Percentiles rank a stretch among this genome's conserved stretches.
Evolutionary conservation across 2,113 vertebrate genomes (phyloP).

Genomic region (Hypocryptadius cinnamomeus): DNA sequence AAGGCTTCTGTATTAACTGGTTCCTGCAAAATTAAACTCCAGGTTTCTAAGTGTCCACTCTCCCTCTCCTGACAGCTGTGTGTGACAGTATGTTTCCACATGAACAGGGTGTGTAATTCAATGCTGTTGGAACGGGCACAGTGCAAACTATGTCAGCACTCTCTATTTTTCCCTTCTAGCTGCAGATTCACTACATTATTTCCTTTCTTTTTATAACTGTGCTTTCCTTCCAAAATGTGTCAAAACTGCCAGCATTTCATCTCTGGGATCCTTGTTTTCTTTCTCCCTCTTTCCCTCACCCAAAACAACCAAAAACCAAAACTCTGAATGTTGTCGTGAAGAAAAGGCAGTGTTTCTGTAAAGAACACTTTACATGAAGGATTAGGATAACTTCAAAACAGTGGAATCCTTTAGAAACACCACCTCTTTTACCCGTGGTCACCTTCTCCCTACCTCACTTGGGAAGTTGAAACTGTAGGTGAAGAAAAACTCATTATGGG

Average conservation of each 20-base stretch:
- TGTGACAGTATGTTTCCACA: not conserved
- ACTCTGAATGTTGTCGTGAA: slow-evolving; percentile 13
- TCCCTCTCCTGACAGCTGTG: not conserved
- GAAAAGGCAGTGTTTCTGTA: not conserved
- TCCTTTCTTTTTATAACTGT: not conserved
- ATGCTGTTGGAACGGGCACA: not conserved
- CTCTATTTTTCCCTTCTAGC: not conserved
- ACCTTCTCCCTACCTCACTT: slow-evolving; percentile 35
- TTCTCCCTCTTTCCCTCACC: not conserved
- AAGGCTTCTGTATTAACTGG: slow-evolving; percentile 23
- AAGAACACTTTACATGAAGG: not conserved
- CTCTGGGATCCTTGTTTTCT: slow-evolving; percentile 41
- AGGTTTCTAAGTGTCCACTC: not conserved
- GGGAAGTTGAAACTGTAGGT: slow-evolving; percentile 2
- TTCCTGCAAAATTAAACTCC: slow-evolving; percentile 35
- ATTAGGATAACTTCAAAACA: not conserved
- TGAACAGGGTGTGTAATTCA: not conserved
- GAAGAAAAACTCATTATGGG: not conserved
- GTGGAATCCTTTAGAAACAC: not conserved
- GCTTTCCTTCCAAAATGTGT: not conserved
- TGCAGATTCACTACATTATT: slow-evolving; percentile 3
- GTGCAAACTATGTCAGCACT: not conserved
- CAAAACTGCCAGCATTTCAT: slow-evolving; percentile 9
- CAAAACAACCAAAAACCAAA: slow-evolving; percentile 8
- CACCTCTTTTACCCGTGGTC: not conserved